A percentile compares a stretch with the other conserved stretches of the same genome.
phyloP scores from a whole-genome alignment of 1,140 invertebrate genomes.

The Pectinophora gossypiella region DNA sequence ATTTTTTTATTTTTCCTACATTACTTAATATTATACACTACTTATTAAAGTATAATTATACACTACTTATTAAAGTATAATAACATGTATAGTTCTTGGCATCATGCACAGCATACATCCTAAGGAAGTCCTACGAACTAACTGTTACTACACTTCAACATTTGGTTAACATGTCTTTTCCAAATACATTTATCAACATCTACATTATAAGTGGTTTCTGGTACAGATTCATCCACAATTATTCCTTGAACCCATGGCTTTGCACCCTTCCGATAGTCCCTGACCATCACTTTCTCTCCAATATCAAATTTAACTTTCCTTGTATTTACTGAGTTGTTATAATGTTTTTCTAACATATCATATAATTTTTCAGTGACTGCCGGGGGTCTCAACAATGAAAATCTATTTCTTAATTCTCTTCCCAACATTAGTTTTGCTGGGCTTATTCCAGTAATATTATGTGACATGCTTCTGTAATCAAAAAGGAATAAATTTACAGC shows the following conservation, averaged over 20 bases:
- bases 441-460: constrained; percentile 9
- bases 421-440: constrained; percentile 14
- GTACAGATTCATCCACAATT: not conserved
- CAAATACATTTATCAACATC: constrained; percentile 2
- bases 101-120: no score
- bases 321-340: not conserved
- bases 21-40: no score
- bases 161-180: constrained; percentile 11
- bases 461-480: constrained; percentile 19
- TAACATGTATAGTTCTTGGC: no score
- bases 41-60: no score
- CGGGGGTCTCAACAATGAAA: constrained; percentile 13
- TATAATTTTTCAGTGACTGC: not conserved
- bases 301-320: constrained; percentile 1
- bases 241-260: constrained; percentile 7
- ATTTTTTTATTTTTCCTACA: no score
- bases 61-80: no score
- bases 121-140: no score
- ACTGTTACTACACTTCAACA: constrained; percentile 6
- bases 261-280: constrained; percentile 3
- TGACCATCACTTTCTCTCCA: constrained; percentile 11
- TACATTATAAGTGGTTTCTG: constrained; percentile 1
- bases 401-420: constrained; percentile 19
- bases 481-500: constrained; percentile 24
- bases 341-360: constrained; percentile 2